Percentiles rank a stretch among this genome's conserved stretches.
Evolutionary conservation across 1,140 invertebrate genomes (phyloP).

Genomic region (Lineus longissimus): DNA sequence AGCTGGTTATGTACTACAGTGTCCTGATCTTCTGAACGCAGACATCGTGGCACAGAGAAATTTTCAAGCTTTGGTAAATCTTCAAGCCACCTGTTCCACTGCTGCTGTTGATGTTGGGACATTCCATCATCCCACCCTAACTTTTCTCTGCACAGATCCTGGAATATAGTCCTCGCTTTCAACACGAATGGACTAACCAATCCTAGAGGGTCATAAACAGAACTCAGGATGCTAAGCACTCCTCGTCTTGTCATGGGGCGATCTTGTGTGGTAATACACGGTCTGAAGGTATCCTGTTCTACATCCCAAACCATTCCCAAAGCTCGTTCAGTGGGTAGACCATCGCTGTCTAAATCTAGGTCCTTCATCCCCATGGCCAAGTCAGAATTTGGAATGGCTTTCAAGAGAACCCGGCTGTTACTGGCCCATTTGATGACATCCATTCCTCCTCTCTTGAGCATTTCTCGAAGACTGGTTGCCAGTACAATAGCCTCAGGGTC

Average conservation of each 20-base stretch:
- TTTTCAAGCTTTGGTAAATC: constrained; percentile 8
- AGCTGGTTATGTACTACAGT: background rate
- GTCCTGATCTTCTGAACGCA: constrained; percentile 3
- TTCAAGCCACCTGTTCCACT: constrained; percentile 8
- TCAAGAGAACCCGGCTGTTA: constrained; percentile 10
- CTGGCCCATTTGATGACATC: constrained; percentile 10
- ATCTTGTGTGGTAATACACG: background rate
- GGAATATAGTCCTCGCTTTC: constrained; percentile 11
- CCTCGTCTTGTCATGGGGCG: constrained; percentile 4
- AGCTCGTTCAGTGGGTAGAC: background rate
- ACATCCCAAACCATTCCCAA: constrained; percentile 10
- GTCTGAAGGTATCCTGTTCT: constrained; percentile 11
- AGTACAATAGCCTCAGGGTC: background rate
- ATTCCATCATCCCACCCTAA: constrained; percentile 19
- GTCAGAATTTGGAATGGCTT: constrained; percentile 9
- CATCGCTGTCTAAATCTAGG: background rate
- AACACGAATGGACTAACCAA: constrained; percentile 14
- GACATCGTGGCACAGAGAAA: constrained; percentile 2
- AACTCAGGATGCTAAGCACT: constrained; percentile 10
- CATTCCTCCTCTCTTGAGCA: constrained; percentile 14
- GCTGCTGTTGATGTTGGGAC: background rate
- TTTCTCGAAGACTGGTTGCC: background rate
- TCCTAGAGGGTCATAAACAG: constrained; percentile 19
- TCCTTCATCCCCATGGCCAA: background rate
- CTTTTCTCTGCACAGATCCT: constrained; percentile 10